Evolutionary conservation across 2,113 vertebrate genomes (phyloP).

Genomic region (Amphiprion percula): DNA sequence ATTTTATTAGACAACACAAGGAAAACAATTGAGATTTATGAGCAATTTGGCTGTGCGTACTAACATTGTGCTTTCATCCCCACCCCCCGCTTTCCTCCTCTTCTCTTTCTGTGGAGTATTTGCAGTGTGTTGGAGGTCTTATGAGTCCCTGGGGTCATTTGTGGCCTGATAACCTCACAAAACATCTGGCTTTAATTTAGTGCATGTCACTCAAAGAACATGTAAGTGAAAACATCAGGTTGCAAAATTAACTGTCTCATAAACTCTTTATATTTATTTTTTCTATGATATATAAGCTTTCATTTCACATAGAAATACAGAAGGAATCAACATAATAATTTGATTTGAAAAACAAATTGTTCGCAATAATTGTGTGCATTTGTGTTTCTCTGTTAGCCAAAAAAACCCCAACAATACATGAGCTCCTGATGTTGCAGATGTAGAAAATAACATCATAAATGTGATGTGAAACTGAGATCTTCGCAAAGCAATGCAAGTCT

Average conservation of each 20-base stretch:
- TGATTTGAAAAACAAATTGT: neutral
- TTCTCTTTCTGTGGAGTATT: neutral
- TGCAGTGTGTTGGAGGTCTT: constrained; percentile 27
- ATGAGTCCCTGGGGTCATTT: constrained; percentile 22
- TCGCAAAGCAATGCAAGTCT: too few relatives aligned
- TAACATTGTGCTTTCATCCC: constrained; percentile 36
- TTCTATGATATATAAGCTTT: too few relatives aligned
- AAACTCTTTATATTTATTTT: too few relatives aligned
- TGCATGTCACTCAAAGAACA: neutral
- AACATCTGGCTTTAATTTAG: constrained; percentile 30
- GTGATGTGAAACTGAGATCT: too few relatives aligned
- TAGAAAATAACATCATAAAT: too few relatives aligned
- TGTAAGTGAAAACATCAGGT: neutral
- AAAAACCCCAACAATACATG: too few relatives aligned
- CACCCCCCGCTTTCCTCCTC: neutral
- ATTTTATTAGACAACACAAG: constrained; percentile 63
- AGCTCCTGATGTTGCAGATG: too few relatives aligned
- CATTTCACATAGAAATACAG: too few relatives aligned
- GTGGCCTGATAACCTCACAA: constrained; percentile 10
- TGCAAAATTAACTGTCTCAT: too few relatives aligned
- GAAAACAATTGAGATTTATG: constrained; percentile 73
- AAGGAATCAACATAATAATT: neutral
- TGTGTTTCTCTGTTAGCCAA: too few relatives aligned
- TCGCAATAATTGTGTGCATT: too few relatives aligned
- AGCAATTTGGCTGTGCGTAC: constrained; percentile 48